These are phyloP conservation scores for Sthenelais limicola DNA, from an alignment of 2,888 invertebrate species.

Conservation along the genomic window DNA sequence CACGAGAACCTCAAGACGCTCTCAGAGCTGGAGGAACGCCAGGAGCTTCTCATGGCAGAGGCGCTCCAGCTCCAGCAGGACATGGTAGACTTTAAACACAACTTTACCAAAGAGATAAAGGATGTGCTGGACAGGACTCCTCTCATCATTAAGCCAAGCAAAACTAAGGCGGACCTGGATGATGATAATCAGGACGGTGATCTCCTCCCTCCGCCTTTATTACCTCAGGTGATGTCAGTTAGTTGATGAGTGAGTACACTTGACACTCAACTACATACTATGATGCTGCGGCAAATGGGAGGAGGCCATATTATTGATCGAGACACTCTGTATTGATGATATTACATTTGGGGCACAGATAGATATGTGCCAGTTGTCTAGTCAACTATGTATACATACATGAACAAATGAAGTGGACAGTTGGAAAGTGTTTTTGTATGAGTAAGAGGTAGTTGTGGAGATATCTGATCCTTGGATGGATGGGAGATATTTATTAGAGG, in stretches of 20 bases:
- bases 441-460: too few relatives aligned
- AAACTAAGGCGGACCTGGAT: slow-evolving; percentile 77
- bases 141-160: slow-evolving; percentile 64
- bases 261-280: too few relatives aligned
- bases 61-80: slow-evolving; percentile 80
- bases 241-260: slow-evolving; percentile 25
- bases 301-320: too few relatives aligned
- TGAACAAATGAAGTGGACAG: too few relatives aligned
- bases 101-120: slow-evolving; percentile 82
- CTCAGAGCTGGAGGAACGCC: slow-evolving; percentile 79
- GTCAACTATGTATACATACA: too few relatives aligned
- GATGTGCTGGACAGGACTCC: slow-evolving; percentile 84
- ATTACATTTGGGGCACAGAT: too few relatives aligned
- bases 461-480: too few relatives aligned
- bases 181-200: slow-evolving; percentile 74
- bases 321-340: too few relatives aligned
- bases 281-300: too few relatives aligned
- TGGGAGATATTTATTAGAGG: too few relatives aligned
- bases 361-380: too few relatives aligned
- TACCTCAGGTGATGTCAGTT: slow-evolving; percentile 68
- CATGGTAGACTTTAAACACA: slow-evolving; percentile 83
- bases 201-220: slow-evolving; percentile 76
- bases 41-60: slow-evolving; percentile 78
- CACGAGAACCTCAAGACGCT: slow-evolving; percentile 84
- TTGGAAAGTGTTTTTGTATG: too few relatives aligned